Evolutionary conservation across 2,797 vertebrate genomes (phyloP).

Genomic region (Sylvia borin): DNA sequence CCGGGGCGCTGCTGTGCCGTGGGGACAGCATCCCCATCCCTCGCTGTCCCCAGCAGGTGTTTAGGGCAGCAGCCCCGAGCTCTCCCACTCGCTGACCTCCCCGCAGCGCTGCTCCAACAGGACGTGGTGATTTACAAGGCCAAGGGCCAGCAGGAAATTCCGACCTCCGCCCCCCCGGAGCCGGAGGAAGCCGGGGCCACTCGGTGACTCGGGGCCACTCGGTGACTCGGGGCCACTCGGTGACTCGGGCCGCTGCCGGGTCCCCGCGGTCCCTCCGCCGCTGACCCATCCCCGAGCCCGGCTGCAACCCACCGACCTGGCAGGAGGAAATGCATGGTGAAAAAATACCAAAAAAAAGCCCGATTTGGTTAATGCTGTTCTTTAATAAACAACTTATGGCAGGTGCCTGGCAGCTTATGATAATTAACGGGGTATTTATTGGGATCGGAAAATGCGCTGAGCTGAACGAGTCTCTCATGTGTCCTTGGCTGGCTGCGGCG

Average conservation of each 20-base stretch:
- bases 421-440: slow-evolving; percentile 12
- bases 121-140: slow-evolving; percentile 40
- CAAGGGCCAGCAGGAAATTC: slow-evolving; percentile 53
- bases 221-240: background rate
- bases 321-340: accelerated
- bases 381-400: background rate
- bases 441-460: background rate
- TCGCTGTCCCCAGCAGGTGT: slow-evolving; percentile 10
- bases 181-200: background rate
- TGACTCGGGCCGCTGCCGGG: slow-evolving; percentile 42
- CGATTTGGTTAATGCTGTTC: background rate
- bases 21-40: background rate
- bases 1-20: accelerated
- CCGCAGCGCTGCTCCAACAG: background rate
- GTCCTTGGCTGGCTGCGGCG: background rate
- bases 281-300: background rate
- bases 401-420: slow-evolving; percentile 22
- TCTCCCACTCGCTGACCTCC: background rate
- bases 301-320: background rate
- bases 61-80: background rate
- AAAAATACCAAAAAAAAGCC: too few relatives aligned
- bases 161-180: slow-evolving; percentile 41
- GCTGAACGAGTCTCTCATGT: background rate
- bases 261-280: background rate
- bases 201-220: slow-evolving; percentile 1